phyloP scores from a whole-genome alignment of 1,140 invertebrate genomes.

The Philotrypesis tridentata region DNA sequence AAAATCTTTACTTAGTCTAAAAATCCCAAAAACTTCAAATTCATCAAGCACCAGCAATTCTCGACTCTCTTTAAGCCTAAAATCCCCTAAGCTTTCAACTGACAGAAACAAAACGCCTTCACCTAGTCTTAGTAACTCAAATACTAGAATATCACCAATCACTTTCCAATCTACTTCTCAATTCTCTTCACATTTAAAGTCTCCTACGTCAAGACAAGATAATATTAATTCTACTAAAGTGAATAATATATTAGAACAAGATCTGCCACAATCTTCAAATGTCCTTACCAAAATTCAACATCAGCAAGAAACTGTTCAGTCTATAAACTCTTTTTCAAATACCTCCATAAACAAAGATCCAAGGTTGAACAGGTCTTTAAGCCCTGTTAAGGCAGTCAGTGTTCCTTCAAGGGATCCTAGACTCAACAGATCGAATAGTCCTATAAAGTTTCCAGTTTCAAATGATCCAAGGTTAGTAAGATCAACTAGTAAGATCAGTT shows the following conservation, averaged over 20 bases:
- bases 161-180: neutral
- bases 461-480: slow-evolving; percentile 3
- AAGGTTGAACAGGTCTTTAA: neutral
- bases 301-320: too few species aligned
- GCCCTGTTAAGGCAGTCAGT: neutral
- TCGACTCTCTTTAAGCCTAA: neutral
- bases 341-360: neutral
- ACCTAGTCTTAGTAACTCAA: neutral
- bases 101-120: too few species aligned
- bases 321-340: too few species aligned
- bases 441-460: neutral
- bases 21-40: neutral
- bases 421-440: slow-evolving; percentile 7
- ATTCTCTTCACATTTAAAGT: too few species aligned
- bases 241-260: neutral
- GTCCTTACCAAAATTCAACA: too few species aligned
- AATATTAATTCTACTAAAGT: neutral
- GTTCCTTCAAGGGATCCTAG: neutral
- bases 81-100: neutral
- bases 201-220: neutral
- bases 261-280: neutral
- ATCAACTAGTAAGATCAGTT: neutral
- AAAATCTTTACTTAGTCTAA: neutral
- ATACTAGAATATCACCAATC: neutral
- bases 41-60: neutral